Percentiles rank a stretch among this genome's conserved stretches.
Conservation (phyloP, 2,888 invertebrate genomes). For the Hypena proboscidalis region DNA sequence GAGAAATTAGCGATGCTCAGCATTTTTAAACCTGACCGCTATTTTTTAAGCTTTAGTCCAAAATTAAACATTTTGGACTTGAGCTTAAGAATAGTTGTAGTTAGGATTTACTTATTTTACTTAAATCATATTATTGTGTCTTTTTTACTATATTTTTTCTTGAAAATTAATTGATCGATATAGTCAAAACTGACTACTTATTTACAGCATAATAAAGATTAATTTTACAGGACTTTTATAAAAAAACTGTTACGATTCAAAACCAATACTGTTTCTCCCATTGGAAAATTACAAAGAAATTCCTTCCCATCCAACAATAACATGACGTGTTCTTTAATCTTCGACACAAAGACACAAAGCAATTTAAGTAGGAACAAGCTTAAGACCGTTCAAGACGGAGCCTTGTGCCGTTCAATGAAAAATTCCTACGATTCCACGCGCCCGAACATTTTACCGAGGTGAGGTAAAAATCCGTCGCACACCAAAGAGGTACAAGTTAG, state of each 20-base stretch:
- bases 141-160: too few relatives aligned
- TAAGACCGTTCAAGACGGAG: slow-evolving; percentile 29
- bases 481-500: slow-evolving; percentile 32
- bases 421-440: slow-evolving; percentile 59
- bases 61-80: too few relatives aligned
- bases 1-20: too few relatives aligned
- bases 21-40: too few relatives aligned
- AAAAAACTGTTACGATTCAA: background rate
- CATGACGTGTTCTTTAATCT: slow-evolving; percentile 14
- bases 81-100: too few relatives aligned
- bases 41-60: too few relatives aligned
- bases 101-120: too few relatives aligned
- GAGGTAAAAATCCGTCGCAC: slow-evolving; percentile 59
- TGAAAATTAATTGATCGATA: too few relatives aligned
- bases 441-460: slow-evolving; percentile 54
- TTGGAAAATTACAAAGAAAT: background rate
- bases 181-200: too few relatives aligned
- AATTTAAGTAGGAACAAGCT: slow-evolving; percentile 27
- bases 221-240: too few relatives aligned
- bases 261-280: background rate
- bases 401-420: slow-evolving; percentile 57
- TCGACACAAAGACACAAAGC: slow-evolving; percentile 17
- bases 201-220: too few relatives aligned
- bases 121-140: too few relatives aligned
- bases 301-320: background rate